Conservation (phyloP, 2,888 invertebrate genomes). For the Tetanocera ferruginea region DNA sequence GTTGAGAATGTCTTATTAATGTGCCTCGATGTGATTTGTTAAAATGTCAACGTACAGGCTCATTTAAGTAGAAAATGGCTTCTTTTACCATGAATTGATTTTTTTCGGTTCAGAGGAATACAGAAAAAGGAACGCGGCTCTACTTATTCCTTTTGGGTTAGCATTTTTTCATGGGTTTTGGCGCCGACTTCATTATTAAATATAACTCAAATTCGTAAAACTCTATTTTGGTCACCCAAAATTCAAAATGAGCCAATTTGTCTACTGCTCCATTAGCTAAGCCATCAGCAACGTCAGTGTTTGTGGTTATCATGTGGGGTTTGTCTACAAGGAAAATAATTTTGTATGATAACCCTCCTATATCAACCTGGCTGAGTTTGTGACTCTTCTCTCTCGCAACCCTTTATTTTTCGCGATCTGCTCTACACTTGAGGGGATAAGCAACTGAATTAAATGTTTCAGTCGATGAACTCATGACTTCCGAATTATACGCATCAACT, state of each 20-base stretch:
- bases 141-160: no score
- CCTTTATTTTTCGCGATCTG: slow-evolving; percentile 35
- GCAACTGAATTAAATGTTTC: slow-evolving; percentile 36
- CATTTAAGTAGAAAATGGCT: no score
- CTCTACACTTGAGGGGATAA: slow-evolving; percentile 37
- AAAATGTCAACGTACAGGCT: no score
- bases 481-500: slow-evolving; percentile 1
- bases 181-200: no score
- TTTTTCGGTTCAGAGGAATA: no score
- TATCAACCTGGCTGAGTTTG: slow-evolving; percentile 34
- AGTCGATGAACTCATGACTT: slow-evolving; percentile 20
- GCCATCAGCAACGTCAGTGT: slow-evolving; percentile 48
- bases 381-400: slow-evolving; percentile 42
- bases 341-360: slow-evolving; percentile 43
- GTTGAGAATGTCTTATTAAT: no score
- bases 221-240: no score
- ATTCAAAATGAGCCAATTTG: slow-evolving; percentile 21
- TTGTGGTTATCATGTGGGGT: slow-evolving; percentile 46
- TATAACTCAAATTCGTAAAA: no score
- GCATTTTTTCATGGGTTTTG: no score
- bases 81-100: no score
- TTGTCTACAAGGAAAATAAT: slow-evolving; percentile 38
- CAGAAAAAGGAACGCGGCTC: no score
- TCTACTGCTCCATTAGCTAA: slow-evolving; percentile 46
- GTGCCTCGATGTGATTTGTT: no score